Conservation (phyloP, 2,113 vertebrate species). For the Speoplatyrhinus poulsoni region DNA sequence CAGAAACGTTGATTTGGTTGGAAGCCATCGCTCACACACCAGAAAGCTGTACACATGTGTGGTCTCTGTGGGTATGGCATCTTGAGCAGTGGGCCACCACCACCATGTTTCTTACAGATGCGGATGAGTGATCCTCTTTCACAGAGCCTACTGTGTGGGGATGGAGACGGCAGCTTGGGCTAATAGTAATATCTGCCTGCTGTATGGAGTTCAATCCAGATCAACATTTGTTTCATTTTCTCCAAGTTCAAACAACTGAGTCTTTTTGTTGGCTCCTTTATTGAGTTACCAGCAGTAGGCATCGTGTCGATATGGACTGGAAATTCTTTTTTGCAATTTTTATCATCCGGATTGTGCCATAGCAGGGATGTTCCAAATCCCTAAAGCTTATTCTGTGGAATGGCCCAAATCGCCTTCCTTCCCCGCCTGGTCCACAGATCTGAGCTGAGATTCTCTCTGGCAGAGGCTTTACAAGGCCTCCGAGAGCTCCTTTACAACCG, state of each 20-base stretch:
- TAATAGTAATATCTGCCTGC: not conserved
- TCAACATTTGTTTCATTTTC: slow-evolving; percentile 10
- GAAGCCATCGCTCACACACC: too few relatives aligned
- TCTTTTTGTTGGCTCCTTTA: not conserved
- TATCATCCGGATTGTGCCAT: slow-evolving; percentile 20
- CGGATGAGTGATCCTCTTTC: slow-evolving; percentile 26
- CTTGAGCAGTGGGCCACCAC: slow-evolving; percentile 36
- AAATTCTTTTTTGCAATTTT: slow-evolving; percentile 27
- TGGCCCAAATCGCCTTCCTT: slow-evolving; percentile 7
- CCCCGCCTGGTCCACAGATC: slow-evolving; percentile 42
- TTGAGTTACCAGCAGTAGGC: slow-evolving; percentile 3
- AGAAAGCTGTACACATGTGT: not conserved
- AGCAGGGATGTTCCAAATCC: slow-evolving; percentile 39
- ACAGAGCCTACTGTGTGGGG: not conserved
- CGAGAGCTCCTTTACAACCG: slow-evolving; percentile 51
- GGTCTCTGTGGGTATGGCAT: slow-evolving; percentile 29
- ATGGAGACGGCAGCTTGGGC: too few relatives aligned
- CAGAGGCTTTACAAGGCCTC: slow-evolving; percentile 43
- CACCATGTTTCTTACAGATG: slow-evolving; percentile 22
- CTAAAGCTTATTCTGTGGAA: slow-evolving; percentile 37
- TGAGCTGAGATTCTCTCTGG: slow-evolving; percentile 53
- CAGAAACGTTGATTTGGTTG: too few relatives aligned
- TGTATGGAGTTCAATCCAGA: not conserved
- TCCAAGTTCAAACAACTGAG: not conserved
- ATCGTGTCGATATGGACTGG: not conserved